These are phyloP conservation scores for Oryzaephilus surinamensis DNA, from an alignment of 1,140 invertebrate genomes.

Conservation along the genomic window DNA sequence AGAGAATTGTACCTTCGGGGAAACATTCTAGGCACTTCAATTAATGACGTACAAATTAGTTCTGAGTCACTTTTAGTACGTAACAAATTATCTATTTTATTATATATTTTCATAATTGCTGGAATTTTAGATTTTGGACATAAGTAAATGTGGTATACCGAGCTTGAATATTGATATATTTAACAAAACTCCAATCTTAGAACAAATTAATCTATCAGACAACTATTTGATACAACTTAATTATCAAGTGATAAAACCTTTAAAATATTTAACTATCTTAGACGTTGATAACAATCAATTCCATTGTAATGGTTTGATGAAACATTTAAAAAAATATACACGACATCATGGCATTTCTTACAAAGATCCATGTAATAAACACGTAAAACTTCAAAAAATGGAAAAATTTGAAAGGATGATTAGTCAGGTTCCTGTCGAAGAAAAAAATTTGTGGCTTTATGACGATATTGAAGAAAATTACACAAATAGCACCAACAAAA, in stretches of 20 bases:
- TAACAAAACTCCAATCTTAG: conserved; percentile 38
- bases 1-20: conserved; percentile 22
- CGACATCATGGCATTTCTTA: conserved; percentile 11
- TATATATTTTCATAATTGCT: too few species aligned
- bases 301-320: conserved; percentile 31
- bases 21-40: conserved; percentile 6
- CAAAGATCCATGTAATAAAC: conserved; percentile 10
- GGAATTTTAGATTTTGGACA: conserved; percentile 39
- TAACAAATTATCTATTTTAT: background rate
- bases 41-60: too few species aligned
- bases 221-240: conserved; percentile 40
- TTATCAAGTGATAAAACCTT: conserved; percentile 32
- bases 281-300: conserved; percentile 38
- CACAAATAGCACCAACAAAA: conserved; percentile 5
- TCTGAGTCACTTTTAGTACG: background rate
- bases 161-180: conserved; percentile 37
- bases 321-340: conserved; percentile 9
- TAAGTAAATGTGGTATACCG: conserved; percentile 41
- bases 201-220: conserved; percentile 39
- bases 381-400: conserved; percentile 5
- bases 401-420: conserved; percentile 12
- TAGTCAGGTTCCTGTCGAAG: background rate
- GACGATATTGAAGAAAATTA: conserved; percentile 9
- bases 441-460: conserved; percentile 19
- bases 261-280: conserved; percentile 36